A percentile compares a stretch with the other conserved stretches of the same genome.
phyloP scores from a whole-genome alignment of 64 coral and sea anemone species.

The Acropora tenuis region DNA sequence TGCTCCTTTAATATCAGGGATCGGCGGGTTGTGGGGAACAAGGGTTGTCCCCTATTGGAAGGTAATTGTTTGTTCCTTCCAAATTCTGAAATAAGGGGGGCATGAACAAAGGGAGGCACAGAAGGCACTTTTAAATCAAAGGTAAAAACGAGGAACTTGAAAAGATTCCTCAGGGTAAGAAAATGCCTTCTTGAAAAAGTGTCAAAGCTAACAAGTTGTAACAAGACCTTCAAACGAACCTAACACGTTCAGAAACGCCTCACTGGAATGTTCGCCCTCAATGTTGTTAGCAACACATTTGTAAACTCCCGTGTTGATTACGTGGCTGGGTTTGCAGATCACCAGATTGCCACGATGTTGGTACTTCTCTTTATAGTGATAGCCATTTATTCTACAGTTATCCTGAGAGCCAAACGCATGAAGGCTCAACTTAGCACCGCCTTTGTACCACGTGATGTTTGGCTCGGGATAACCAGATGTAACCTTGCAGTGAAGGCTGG shows the following conservation, averaged over 20 bases:
- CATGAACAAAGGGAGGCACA: no score
- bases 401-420: constrained; percentile 38
- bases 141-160: neutral
- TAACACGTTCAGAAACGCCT: constrained; percentile 52
- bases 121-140: neutral
- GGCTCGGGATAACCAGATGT: constrained; percentile 58
- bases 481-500: constrained; percentile 19
- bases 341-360: constrained; percentile 16
- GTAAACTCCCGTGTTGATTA: constrained; percentile 47
- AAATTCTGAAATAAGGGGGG: no score
- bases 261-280: neutral
- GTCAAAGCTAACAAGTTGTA: neutral
- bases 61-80: no score
- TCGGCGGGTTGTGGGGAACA: no score
- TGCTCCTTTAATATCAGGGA: no score
- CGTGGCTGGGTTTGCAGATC: constrained; percentile 52
- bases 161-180: neutral
- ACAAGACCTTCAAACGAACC: constrained; percentile 17
- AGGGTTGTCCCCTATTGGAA: no score
- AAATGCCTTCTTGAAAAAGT: neutral
- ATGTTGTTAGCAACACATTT: constrained; percentile 55
- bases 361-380: constrained; percentile 12
- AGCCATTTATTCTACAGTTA: constrained; percentile 56
- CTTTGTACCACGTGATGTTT: constrained; percentile 75
- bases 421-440: constrained; percentile 28